phyloP scores from a whole-genome alignment of 2,888 invertebrate genomes.

The Thera obeliscata region DNA sequence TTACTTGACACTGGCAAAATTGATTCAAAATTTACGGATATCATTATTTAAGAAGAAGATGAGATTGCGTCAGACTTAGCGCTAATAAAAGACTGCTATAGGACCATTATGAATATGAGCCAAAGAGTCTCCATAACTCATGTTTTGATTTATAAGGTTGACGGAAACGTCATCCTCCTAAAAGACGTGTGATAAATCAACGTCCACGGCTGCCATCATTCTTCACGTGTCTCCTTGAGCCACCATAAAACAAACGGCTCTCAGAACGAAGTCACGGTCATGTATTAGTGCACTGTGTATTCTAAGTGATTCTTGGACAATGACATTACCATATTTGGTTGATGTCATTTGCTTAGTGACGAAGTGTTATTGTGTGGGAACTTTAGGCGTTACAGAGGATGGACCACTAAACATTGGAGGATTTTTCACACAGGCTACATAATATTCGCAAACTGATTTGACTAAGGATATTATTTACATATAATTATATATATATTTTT shows the following conservation, averaged over 20 bases:
- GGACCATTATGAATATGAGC: background rate
- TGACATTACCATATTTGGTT: conserved; percentile 26
- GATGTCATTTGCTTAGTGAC: conserved; percentile 25
- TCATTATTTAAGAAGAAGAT: too few species aligned
- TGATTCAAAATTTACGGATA: too few species aligned
- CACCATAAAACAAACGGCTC: background rate
- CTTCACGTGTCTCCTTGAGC: conserved; percentile 22
- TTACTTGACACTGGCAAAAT: too few species aligned
- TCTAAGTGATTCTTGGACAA: conserved; percentile 24
- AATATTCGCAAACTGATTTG: too few species aligned
- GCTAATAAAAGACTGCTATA: too few species aligned
- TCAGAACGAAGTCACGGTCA: conserved; percentile 30
- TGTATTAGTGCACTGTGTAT: conserved; percentile 13
- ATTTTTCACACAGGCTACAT: too few species aligned
- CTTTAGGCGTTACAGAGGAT: background rate
- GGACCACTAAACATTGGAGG: too few species aligned
- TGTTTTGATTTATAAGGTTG: conserved; percentile 15
- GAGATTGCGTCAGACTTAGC: too few species aligned
- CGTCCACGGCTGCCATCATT: conserved; percentile 20
- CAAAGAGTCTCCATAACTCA: background rate
- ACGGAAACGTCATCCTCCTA: conserved; percentile 24
- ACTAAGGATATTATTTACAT: too few species aligned
- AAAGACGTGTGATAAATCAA: conserved; percentile 18
- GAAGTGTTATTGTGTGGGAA: conserved; percentile 18
- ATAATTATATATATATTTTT: too few species aligned